phyloP scores from a whole-genome alignment of 2,113 vertebrate species.

The cat (Felis catus) region F.catus_Fca126_mat1.0 CM031427.1:19279001-19279500 shows the following conservation, averaged over 20 bases:
- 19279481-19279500: neutral
- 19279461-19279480: neutral
- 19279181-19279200: neutral
- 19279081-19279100: neutral
- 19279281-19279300: neutral
- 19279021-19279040: neutral
- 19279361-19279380: neutral
- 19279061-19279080: neutral
- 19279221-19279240: neutral
- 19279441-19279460: neutral
- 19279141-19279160: neutral
- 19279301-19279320: neutral
- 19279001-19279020: neutral
- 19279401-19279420: neutral
- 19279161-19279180: neutral
- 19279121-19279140: neutral
- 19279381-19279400: neutral
- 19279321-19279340: neutral
- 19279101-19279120: neutral
- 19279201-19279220: neutral
- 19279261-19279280: fast-evolving
- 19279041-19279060: neutral
- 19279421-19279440: neutral
- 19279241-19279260: fast-evolving
- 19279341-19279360: neutral